Evolutionary conservation across 1,140 invertebrate genomes (phyloP), one percentile per base, ranked within the genome.

Genomic region (Oryzaephilus surinamensis): DNA sequence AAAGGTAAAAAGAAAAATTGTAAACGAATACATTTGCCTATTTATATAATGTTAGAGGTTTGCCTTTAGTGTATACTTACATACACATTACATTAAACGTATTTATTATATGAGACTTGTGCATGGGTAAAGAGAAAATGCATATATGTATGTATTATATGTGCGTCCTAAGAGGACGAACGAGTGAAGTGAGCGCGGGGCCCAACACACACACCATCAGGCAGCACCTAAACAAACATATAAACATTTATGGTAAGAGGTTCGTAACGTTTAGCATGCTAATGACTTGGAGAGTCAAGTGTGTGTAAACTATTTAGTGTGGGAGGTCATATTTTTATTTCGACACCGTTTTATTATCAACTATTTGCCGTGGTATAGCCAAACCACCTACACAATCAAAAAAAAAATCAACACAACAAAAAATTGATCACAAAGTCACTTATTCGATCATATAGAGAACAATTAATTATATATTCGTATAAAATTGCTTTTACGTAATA

Each of bases 161-260:
- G 11, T n/a, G 8, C 23, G 11, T n/a, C 23, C 23, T 24, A 8
- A 24, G 23, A 24, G 23, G 23, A 24, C 23, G 23, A 11, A n/a
- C 23, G 23, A 10, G 11, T 24, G 23, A 10, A 10, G 4, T 8
- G 8, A 24, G 5, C 8, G 8, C 10, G 8, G 6, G 23, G 3
- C 23, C 23, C n/a, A n/a, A n/a, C n/a, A n/a, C n/a, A n/a, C n/a
- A n/a, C n/a, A n/a, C n/a, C n/a, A n/a, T n/a, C n/a, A n/a, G 23
- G 8, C 11, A 24, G 5, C 23, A 24, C 23, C 23, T 24, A 24
- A 24, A 11, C 23, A 24, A 24, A 24, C 23, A 24, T 24, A 8
- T 24, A 24, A 24, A 24, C 23, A 24, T 24, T 24, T 24, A 24
- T 24, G 23, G 23, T 24, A 24, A 24, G 23, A 24, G 23, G 4